Evolutionary conservation across 2,113 vertebrate genomes (phyloP).

Genomic region (Cervus canadensis): DNA sequence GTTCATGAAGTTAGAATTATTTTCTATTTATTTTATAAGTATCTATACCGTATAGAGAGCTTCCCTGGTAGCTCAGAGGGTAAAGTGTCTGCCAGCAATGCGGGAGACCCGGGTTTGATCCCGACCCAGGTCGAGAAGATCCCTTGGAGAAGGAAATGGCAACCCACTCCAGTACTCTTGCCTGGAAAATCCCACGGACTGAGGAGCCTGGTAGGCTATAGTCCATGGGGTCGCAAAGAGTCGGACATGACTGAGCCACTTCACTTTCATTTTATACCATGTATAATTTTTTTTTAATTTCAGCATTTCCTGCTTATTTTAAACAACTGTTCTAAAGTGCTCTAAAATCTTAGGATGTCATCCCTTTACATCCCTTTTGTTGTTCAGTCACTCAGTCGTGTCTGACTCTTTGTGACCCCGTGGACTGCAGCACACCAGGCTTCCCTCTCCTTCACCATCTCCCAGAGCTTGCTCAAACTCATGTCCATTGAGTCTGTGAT

Average conservation of each 20-base stretch:
- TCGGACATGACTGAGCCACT: neutral
- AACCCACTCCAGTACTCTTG: neutral
- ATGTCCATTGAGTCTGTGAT: neutral
- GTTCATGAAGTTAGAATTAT: neutral
- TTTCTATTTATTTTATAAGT: slow-evolving; percentile 1
- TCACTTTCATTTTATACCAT: neutral
- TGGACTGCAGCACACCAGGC: neutral
- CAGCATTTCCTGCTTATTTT: neutral
- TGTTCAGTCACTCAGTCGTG: neutral
- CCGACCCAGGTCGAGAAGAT: accelerated
- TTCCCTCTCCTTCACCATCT: neutral
- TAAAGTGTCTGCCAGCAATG: neutral
- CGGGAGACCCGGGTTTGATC: neutral
- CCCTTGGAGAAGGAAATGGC: neutral
- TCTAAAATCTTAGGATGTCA: neutral
- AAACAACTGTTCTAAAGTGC: neutral
- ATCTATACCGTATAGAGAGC: neutral
- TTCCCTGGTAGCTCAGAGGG: neutral
- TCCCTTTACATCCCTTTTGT: neutral
- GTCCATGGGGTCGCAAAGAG: neutral
- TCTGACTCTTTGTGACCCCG: neutral
- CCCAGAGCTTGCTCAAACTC: neutral
- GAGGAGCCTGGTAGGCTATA: neutral
- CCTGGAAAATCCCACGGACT: neutral
- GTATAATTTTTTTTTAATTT: neutral